These are phyloP conservation scores for Melanostoma scalare DNA, from an alignment of 2,888 invertebrate species.

Conservation along the genomic window DNA sequence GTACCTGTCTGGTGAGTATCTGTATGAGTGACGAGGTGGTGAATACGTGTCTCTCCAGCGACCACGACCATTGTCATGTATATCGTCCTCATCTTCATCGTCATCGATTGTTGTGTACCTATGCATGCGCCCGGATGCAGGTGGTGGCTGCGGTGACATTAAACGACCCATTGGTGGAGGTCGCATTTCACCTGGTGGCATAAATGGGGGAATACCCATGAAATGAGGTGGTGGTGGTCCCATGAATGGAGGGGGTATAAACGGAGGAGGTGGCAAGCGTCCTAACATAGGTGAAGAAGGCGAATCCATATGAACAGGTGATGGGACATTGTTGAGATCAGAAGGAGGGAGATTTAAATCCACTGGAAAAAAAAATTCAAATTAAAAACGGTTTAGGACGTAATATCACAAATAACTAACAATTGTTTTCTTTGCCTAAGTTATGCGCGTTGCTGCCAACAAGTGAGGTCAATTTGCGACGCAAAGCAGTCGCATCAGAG, in stretches of 20 bases:
- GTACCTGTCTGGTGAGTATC: conserved; percentile 84
- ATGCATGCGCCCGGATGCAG: conserved; percentile 68
- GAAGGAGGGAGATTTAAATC: conserved; percentile 69
- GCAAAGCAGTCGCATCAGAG: conserved; percentile 87
- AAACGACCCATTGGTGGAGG: conserved; percentile 84
- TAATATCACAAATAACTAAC: conserved; percentile 66
- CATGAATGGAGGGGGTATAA: conserved; percentile 86
- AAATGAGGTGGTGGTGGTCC: conserved; percentile 86
- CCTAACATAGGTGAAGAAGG: conserved; percentile 82
- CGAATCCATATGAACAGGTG: conserved; percentile 81
- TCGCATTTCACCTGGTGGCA: conserved; percentile 83
- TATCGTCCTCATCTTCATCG: conserved; percentile 77
- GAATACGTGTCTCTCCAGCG: conserved; percentile 79
- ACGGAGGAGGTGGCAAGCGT: conserved; percentile 84
- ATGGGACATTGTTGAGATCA: conserved; percentile 78
- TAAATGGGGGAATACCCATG: conserved; percentile 84
- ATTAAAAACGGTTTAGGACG: neutral
- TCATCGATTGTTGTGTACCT: conserved; percentile 74
- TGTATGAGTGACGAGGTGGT: conserved; percentile 81
- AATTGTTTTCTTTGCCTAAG: conserved; percentile 73
- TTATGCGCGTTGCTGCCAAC: conserved; percentile 75
- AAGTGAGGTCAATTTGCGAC: conserved; percentile 84
- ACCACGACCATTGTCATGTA: conserved; percentile 76
- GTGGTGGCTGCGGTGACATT: conserved; percentile 83
- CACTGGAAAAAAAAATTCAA: conserved; percentile 69